Percentiles rank a stretch among this genome's conserved stretches.
These are phyloP conservation scores for Cheilosia variabilis DNA, from an alignment of 2,888 invertebrate genomes.

Conservation along the genomic window DNA sequence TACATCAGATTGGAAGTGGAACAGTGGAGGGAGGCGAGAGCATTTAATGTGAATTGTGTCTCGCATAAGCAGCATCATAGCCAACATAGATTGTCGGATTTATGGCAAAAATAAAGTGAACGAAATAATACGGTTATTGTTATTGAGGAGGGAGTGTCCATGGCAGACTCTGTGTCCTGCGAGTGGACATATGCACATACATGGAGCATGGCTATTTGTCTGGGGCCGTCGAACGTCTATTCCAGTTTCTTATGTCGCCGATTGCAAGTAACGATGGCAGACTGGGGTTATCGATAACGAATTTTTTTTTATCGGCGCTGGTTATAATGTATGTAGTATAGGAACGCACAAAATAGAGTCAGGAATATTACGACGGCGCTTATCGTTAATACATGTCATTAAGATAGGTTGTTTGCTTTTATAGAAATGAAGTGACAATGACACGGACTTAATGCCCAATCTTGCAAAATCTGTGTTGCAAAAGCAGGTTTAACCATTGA, in stretches of 20 bases:
- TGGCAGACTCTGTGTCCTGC: neutral
- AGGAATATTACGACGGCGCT: conserved; percentile 19
- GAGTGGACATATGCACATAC: neutral
- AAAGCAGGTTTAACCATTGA: neutral
- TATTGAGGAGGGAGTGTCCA: conserved; percentile 64
- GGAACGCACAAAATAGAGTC: conserved; percentile 18
- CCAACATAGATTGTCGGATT: conserved; percentile 40
- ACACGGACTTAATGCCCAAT: neutral
- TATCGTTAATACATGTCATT: conserved; percentile 40
- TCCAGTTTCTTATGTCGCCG: conserved; percentile 4
- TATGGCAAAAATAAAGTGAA: conserved; percentile 58
- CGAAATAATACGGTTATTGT: conserved; percentile 56
- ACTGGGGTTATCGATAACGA: conserved; percentile 51
- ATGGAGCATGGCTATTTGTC: conserved; percentile 41
- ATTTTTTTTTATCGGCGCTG: conserved; percentile 56
- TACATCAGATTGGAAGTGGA: conserved; percentile 11
- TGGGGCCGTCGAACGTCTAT: conserved; percentile 10
- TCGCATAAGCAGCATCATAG: conserved; percentile 11
- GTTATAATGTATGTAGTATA: neutral
- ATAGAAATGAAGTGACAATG: conserved; percentile 25
- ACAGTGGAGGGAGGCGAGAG: neutral
- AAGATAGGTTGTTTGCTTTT: conserved; percentile 39
- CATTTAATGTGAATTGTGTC: conserved; percentile 57
- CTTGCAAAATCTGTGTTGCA: neutral
- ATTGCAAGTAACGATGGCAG: conserved; percentile 22